A percentile compares a stretch with the other conserved stretches of the same genome.
Conservation (phyloP, 2,113 vertebrate species). For the Polypterus senegalus region DNA sequence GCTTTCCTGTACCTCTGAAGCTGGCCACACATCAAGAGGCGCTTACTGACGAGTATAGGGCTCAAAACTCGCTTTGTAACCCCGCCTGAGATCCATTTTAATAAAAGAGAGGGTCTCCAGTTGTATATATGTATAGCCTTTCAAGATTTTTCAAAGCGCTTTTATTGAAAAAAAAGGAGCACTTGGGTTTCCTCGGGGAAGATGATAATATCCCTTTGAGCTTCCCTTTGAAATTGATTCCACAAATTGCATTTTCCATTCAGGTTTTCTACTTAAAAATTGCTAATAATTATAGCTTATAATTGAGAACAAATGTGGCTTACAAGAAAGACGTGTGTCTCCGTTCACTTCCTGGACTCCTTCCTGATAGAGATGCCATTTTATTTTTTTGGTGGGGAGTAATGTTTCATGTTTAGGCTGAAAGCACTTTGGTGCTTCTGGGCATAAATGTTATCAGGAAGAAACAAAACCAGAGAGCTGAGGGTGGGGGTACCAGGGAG, state of each 20-base stretch:
- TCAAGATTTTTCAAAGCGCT: slow-evolving; percentile 2
- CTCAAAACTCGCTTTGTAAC: neutral
- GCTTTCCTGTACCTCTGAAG: no score
- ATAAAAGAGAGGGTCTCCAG: slow-evolving; percentile 2
- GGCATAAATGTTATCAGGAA: no score
- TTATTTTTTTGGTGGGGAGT: no score
- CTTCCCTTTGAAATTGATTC: slow-evolving; percentile 4
- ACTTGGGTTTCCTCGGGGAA: slow-evolving; percentile 3
- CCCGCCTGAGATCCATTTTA: slow-evolving; percentile 2
- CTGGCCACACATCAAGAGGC: no score
- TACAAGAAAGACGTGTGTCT: neutral
- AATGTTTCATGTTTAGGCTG: no score
- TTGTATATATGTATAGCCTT: neutral
- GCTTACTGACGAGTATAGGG: no score
- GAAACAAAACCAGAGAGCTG: no score
- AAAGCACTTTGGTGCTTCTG: no score
- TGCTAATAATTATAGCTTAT: slow-evolving; percentile 9
- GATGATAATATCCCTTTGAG: slow-evolving; percentile 1
- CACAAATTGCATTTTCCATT: slow-evolving; percentile 1
- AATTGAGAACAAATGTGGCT: slow-evolving; percentile 6
- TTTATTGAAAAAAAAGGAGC: neutral
- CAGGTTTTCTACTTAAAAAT: neutral
- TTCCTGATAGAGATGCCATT: neutral
- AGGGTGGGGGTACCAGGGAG: no score
- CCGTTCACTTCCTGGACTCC: slow-evolving; percentile 1